Base-by-base conservation (phyloP, 2,888 invertebrate species). In the Pammene aurita region DNA sequence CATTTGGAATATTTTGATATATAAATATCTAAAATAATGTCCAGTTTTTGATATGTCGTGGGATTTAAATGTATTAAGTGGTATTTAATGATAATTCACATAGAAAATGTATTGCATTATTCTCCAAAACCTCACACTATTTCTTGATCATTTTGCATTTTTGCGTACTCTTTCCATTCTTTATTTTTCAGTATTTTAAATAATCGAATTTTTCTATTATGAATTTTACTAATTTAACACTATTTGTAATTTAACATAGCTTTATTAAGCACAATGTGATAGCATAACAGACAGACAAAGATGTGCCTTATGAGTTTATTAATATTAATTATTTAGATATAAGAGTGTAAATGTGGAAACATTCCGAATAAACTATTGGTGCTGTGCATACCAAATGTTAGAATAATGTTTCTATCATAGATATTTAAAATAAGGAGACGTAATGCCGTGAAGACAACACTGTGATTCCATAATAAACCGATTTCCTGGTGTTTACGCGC, bases 191-290 rank as follows among this genome's bases (percentile, higher is more conserved):
- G 50, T 52, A 52, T 52, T 52, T 41, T 38, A 26, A n/a, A 62
- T 13, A 0, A 46, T 50, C 2, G 16, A 38, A 38, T 50, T 61
- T 61, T 61, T 44, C 54, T 65, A n/a, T n/a, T n/a, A 60, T 64
- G 57, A 60, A 46, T 38, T 44, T 14, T 35, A 4, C 10, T 65
- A 34, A 58, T 18, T 42, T 44, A 46, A 54, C n/a, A 60, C 34
- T 26, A 35, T n/a, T 41, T 50, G 14, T 34, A 35, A 13, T 44
- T 44, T 38, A 38, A 26, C 26, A 26, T 26, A 26, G 26, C 26
- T 26, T 26, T 26, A 26, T 44, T 61, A 82, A 83, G 81, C 77
- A 80, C 78, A 79, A 77, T 85, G 85, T 86, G 85, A 86, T 85
- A 84, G 75, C 58, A 62, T 48, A 44, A 55, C 55, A 75, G 72